These are phyloP conservation scores for Tyria jacobaeae DNA, from an alignment of 2,888 invertebrate genomes.

Conservation along the genomic window DNA sequence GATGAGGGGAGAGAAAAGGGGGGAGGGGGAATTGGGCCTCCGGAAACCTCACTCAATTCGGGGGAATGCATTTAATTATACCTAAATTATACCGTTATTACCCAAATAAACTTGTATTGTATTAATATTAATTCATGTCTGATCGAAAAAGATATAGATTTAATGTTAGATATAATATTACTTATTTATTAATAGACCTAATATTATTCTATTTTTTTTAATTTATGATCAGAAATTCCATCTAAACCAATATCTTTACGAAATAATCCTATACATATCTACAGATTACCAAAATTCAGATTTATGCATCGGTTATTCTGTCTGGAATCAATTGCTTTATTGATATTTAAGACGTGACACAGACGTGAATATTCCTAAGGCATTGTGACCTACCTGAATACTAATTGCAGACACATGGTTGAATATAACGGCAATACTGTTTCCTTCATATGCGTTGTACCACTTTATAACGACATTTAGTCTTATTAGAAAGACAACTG, in stretches of 20 bases:
- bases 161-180: no score
- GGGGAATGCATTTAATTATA: no score
- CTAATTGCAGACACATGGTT: background rate
- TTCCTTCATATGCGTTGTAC: background rate
- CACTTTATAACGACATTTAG: slow-evolving; percentile 14
- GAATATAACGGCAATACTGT: background rate
- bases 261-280: background rate
- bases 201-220: no score
- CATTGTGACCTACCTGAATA: slow-evolving; percentile 14
- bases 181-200: background rate
- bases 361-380: slow-evolving; percentile 20
- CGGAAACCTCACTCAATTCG: no score
- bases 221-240: background rate
- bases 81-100: no score
- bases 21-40: no score
- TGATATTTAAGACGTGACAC: slow-evolving; percentile 26
- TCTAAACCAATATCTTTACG: background rate
- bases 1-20: no score
- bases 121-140: no score
- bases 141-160: no score
- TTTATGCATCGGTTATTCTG: slow-evolving; percentile 16
- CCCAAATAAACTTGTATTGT: no score
- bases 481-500: slow-evolving; percentile 14
- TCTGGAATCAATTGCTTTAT: slow-evolving; percentile 33
- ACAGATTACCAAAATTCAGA: slow-evolving; percentile 1